Evolutionary conservation across 92 coral and sea anemone genomes (phyloP), one percentile per base, ranked within the genome.

Genomic region (Actinostola sp.): DNA sequence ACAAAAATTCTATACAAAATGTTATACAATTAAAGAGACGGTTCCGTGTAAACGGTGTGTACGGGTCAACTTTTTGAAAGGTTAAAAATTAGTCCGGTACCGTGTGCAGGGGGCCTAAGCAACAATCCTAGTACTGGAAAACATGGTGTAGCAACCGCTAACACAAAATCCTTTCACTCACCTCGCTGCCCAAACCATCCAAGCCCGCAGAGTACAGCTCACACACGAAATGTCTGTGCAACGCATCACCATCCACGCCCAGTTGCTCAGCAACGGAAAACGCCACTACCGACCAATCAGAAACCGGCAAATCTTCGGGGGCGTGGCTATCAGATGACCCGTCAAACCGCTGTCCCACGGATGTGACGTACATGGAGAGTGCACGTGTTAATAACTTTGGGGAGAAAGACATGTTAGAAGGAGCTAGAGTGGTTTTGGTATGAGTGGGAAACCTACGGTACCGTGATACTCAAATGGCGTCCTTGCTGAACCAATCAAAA

Each of bases 181-280:
- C 99, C 96, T 95, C 90, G 15, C 72, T 87, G 33, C 93, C 99
- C 19, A 84, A 16, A 14, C 58, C 67, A 45, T 95, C 90, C 63
- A 92, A 59, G 23, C 99, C 97, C 28, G 84, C 83, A 12, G 96
- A 86, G 77, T 73, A 89, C 61, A 95, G 57, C 54, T 95, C 99
- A 55, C 85, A 76, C 20, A 92, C 96, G 53, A 63, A 86, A 57
- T 95, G 88, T 14, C 88, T 50, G 17, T 86, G 83, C 52, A 95
- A 61, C 30, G 79, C 63, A 63, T 92, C 97, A 33, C 63, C 67
- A 59, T 95, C 95, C 71, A 89, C 85, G 41, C 87, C 92, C 70
- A 88, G 84, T 77, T 95, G 96, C 56, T 87, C 93, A 25, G 90
- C 97, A 63, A 95, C 85, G 52, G 63, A 38, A 57, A 85, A 88